Evolutionary conservation across 2,888 invertebrate genomes (phyloP), one percentile per base, ranked within the genome.

Genomic region (Mythimna vitellina): DNA sequence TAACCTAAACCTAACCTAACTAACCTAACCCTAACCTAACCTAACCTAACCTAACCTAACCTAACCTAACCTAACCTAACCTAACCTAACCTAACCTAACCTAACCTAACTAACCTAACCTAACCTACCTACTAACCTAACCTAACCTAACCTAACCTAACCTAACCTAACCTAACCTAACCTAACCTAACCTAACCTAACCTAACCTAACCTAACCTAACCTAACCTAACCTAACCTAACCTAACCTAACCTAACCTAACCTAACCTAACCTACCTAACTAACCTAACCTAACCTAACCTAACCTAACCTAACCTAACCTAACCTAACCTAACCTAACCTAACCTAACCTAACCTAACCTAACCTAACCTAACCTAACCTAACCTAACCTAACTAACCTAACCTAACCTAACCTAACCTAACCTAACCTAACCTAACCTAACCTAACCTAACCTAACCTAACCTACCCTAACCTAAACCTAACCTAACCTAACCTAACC

Each of bases 161-260:
- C 70, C 70, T 70, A 70, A 75, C 75, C 75, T 70, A 75, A 75
- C 75, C 75, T 61, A 65, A 75, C 75, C 75, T 49, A 49, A 49
- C 49, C 49, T n/a, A n/a, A n/a, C n/a, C n/a, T n/a, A n/a, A n/a
- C n/a, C n/a, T n/a, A n/a, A 49, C 70, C 70, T 65, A 66, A 70
- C 70, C 70, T 62, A 66, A 68, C 70, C 70, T 65, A 75, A 75
- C 75, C 73, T 70, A 75, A 75, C 75, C 75, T 70, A 75, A 75
- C 75, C 75, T 49, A 49, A 49, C 49, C 49, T 20, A n/a, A n/a
- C n/a, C n/a, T n/a, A n/a, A n/a, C n/a, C 49, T 49, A 49, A 75
- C 75, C 75, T 70, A 75, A 75, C 75, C 75, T 70, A 75, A 75
- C 75, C 75, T 70, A 75, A 75, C 75, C 75, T 70, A 75, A 75